Evolutionary conservation across 2,113 vertebrate genomes (phyloP).

Genomic region (Gallinago media): DNA sequence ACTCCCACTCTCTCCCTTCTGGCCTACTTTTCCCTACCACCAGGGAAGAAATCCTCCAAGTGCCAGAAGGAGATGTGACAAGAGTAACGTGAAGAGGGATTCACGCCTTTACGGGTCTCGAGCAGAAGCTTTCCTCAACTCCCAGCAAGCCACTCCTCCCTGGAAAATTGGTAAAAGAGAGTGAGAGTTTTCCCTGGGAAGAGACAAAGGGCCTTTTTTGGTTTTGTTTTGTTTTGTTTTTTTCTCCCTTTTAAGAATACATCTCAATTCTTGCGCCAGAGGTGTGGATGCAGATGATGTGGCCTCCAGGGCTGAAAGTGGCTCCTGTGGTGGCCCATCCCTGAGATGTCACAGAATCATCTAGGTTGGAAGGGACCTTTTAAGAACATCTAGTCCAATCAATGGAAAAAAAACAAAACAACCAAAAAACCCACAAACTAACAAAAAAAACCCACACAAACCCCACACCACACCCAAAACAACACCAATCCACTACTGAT

Average conservation of each 20-base stretch:
- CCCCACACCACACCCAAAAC: no score
- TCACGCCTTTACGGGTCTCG: background rate
- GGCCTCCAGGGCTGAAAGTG: background rate
- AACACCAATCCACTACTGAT: no score
- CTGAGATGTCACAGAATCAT: no score
- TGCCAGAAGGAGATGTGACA: background rate
- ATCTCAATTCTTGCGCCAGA: background rate
- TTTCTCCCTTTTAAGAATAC: conserved; percentile 2
- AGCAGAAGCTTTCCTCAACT: background rate
- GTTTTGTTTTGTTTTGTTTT: background rate
- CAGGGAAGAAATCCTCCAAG: background rate
- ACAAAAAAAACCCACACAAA: no score
- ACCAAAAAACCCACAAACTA: no score
- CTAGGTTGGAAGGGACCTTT: no score
- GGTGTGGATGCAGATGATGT: background rate
- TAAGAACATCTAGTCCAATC: no score
- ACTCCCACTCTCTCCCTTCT: background rate
- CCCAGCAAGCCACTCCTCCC: background rate
- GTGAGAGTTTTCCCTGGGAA: background rate
- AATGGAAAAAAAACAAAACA: no score
- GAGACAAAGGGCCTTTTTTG: background rate
- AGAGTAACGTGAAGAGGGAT: background rate
- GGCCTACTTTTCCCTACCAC: background rate
- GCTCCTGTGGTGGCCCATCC: background rate
- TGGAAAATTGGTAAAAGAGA: background rate